Conservation (phyloP, 2,888 invertebrate species). For the Phyllotreta cruciferae region DNA sequence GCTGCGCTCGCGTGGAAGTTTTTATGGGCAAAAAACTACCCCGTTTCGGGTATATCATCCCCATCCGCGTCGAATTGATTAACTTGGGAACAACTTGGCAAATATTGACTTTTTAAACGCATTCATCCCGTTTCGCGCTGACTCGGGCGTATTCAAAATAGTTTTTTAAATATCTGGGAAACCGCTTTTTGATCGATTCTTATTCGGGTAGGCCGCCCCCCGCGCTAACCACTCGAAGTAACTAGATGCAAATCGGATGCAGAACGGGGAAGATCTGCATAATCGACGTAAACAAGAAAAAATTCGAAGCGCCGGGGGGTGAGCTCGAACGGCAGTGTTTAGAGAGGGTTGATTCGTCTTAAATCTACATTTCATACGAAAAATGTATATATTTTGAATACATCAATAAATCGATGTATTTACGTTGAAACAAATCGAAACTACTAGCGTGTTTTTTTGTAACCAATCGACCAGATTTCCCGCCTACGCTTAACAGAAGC, state of each 20-base stretch:
- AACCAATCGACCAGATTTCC: conserved; percentile 27
- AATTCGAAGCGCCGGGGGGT: conserved; percentile 11
- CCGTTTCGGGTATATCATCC: background rate
- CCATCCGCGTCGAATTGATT: conserved; percentile 7
- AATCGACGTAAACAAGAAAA: conserved; percentile 31
- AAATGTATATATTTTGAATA: too few species aligned
- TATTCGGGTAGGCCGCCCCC: background rate
- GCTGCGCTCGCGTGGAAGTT: background rate
- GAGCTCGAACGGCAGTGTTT: background rate
- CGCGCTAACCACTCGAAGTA: conserved; percentile 9
- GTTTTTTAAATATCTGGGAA: conserved; percentile 22
- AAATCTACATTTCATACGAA: too few species aligned
- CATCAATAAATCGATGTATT: too few species aligned
- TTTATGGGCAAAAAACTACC: background rate
- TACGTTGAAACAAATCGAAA: too few species aligned
- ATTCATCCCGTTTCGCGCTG: conserved; percentile 10
- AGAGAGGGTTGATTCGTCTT: too few species aligned
- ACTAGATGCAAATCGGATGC: conserved; percentile 24
- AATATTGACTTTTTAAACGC: conserved; percentile 6
- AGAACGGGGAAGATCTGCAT: conserved; percentile 21
- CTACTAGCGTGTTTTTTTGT: background rate
- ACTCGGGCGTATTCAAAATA: conserved; percentile 25
- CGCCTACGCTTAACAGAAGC: conserved; percentile 18
- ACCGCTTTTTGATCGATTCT: conserved; percentile 17
- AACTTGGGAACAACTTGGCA: conserved; percentile 8